A percentile compares a stretch with the other conserved stretches of the same genome.
Evolutionary conservation across 30 jellyfish, hydroid and myxozoan species (phyloP).

Genomic region (Aurelia sp.): DNA sequence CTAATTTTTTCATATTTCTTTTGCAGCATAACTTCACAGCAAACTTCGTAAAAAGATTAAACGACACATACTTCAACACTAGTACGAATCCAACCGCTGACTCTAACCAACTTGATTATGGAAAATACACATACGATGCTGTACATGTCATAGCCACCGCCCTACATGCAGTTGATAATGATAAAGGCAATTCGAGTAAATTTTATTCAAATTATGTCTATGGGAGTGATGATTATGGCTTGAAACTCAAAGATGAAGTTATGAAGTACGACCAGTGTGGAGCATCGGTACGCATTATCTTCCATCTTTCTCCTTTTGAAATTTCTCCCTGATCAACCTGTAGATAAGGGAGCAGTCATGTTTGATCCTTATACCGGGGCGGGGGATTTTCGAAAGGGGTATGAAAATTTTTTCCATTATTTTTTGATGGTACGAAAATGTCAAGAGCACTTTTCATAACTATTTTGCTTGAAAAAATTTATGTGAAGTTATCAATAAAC

Average conservation of each 20-base stretch:
- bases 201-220: constrained; percentile 33
- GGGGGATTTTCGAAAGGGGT: too few relatives aligned
- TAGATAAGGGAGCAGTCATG: too few relatives aligned
- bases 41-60: constrained; percentile 12
- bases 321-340: neutral
- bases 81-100: constrained; percentile 23
- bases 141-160: constrained; percentile 68
- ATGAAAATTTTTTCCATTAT: too few relatives aligned
- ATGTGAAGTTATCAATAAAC: too few relatives aligned
- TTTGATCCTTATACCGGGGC: too few relatives aligned
- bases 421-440: too few relatives aligned
- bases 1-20: neutral
- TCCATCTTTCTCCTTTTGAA: too few relatives aligned
- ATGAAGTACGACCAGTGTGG: constrained; percentile 67
- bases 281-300: constrained; percentile 65
- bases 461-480: too few relatives aligned
- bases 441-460: too few relatives aligned
- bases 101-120: constrained; percentile 23
- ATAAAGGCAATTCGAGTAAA: constrained; percentile 44
- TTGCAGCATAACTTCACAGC: constrained; percentile 48
- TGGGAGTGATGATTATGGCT: constrained; percentile 64
- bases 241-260: constrained; percentile 16
- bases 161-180: constrained; percentile 47
- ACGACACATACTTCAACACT: constrained; percentile 56
- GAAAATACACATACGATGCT: constrained; percentile 74